These are phyloP conservation scores for Andricus grossulariae DNA, from an alignment of 1,140 invertebrate species.

Conservation along the genomic window DNA sequence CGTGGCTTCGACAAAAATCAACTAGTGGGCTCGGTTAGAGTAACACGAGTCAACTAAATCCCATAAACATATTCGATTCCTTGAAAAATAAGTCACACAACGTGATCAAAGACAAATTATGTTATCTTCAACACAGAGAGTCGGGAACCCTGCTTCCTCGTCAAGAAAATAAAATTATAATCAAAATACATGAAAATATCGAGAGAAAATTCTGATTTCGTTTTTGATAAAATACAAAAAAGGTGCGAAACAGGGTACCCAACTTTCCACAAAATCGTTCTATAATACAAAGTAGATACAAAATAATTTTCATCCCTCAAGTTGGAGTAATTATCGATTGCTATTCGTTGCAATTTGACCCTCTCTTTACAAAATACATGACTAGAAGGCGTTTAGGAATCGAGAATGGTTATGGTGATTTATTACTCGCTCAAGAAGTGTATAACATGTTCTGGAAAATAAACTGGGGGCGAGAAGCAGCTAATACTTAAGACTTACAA, in stretches of 20 bases:
- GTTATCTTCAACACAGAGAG: background rate
- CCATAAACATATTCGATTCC: constrained; percentile 16
- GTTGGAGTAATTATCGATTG: background rate
- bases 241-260: background rate
- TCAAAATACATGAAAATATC: too few relatives aligned
- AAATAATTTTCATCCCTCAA: constrained; percentile 14
- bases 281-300: background rate
- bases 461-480: constrained; percentile 53
- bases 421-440: background rate
- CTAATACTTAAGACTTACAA: constrained; percentile 68
- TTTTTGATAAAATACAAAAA: background rate
- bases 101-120: constrained; percentile 6
- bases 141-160: background rate
- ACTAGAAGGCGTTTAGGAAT: constrained; percentile 35
- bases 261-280: background rate
- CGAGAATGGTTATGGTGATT: background rate
- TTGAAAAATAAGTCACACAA: background rate
- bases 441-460: constrained; percentile 36
- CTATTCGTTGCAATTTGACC: background rate
- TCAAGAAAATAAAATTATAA: too few relatives aligned
- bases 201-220: too few relatives aligned
- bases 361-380: constrained; percentile 31
- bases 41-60: background rate
- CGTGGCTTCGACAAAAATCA: background rate
- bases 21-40: background rate